Conservation (phyloP, 2,797 vertebrate genomes). For the Epinephelus coioides region DNA sequence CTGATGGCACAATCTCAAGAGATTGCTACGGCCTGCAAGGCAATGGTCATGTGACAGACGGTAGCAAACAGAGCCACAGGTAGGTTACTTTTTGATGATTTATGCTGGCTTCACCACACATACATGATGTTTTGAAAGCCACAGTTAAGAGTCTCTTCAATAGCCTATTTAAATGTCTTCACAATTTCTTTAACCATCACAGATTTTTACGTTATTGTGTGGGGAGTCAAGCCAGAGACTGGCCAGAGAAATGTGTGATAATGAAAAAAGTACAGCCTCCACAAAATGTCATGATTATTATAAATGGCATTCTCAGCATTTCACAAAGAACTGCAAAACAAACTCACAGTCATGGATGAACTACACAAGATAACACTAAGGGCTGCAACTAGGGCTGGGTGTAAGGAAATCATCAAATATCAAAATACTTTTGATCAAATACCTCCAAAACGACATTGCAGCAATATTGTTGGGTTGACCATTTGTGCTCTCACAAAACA, state of each 20-base stretch:
- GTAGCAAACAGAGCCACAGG: background rate
- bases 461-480: too few relatives aligned
- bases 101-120: background rate
- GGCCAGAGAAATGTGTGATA: background rate
- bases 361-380: background rate
- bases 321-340: background rate
- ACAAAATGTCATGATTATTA: background rate
- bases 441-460: too few relatives aligned
- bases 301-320: background rate
- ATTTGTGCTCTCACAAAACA: too few relatives aligned
- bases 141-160: background rate
- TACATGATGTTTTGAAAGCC: background rate
- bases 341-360: background rate
- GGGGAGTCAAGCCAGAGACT: background rate
- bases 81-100: too few relatives aligned
- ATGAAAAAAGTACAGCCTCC: constrained; percentile 4
- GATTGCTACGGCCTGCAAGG: background rate
- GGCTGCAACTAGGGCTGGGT: background rate
- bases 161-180: background rate
- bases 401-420: too few relatives aligned
- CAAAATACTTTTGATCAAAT: too few relatives aligned
- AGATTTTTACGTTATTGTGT: background rate
- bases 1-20: background rate
- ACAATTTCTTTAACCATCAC: background rate
- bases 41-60: background rate